Evolutionary conservation across 2,888 invertebrate genomes (phyloP), one percentile per base, ranked within the genome.

Genomic region (Cancer borealis): DNA sequence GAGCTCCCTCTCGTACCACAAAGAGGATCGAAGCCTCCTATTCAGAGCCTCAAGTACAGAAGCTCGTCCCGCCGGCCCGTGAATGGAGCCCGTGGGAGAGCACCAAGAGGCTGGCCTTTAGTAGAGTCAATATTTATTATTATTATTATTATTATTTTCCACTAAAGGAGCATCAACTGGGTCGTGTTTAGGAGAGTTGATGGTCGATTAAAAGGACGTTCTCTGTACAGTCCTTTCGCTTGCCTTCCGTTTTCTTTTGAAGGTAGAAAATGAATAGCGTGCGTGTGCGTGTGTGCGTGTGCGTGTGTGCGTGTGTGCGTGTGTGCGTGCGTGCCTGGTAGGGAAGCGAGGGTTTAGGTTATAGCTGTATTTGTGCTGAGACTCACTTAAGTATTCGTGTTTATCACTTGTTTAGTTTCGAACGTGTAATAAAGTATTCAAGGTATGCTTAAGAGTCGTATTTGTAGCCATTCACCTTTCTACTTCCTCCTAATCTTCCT

Each of bases 11-110:
- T 79, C 79, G 79, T 30, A 26, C 79, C 79, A 79, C 79, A 79
- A 79, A 79, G 79, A 30, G 79, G 79, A 79, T 79, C 79, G 79
- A 66, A 79, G 30, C 79, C 79, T 79, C 79, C 79, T 79, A 79
- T 79, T 79, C 79, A 79, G 30, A 79, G 79, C 79, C 79, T 79
- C 79, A 79, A 79, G 79, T 79, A 30, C 79, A 79, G 26, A 30
- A 79, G 30, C 79, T 79, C 66, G 66, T 66, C n/a, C 79, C 79
- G 10, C 30, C 79, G 79, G 79, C 30, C 79, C 79, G 8, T 79
- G 79, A 79, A 79, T 79, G 79, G 79, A 79, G 30, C 30, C 79
- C 30, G 79, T 30, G 79, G 79, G 79, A 79, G 79, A 79, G 79
- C 26, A 30, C 30, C 30, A 12, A 12, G 79, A 26, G n/a, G 79